Evolutionary conservation across 2,888 invertebrate genomes (phyloP).

Genomic region (Anodontia alba): DNA sequence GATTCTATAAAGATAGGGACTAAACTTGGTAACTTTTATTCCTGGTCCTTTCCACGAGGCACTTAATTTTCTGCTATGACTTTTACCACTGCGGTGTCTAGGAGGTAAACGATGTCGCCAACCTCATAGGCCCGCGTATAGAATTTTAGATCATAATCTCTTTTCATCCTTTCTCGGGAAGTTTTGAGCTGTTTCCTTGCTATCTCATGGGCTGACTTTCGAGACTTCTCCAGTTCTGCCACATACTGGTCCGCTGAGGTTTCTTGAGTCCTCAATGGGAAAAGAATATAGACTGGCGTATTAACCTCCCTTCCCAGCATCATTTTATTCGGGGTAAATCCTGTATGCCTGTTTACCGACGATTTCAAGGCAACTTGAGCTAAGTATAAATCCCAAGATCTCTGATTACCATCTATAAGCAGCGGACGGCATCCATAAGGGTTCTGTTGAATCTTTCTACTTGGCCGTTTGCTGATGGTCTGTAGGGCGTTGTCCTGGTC

Average conservation of each 20-base stretch:
- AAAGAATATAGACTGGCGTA: not conserved
- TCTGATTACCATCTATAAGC: too few species aligned
- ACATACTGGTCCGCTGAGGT: not conserved
- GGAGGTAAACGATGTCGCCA: not conserved
- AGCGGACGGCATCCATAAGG: too few species aligned
- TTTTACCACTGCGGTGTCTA: not conserved
- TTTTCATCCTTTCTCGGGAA: not conserved
- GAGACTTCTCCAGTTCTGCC: not conserved
- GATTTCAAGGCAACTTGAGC: not conserved
- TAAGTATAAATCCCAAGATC: not conserved
- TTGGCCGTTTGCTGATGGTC: too few species aligned
- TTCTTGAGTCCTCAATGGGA: not conserved
- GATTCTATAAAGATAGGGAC: too few species aligned
- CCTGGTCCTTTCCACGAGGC: not conserved
- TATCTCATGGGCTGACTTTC: not conserved
- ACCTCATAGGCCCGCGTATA: not conserved
- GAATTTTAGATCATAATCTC: not conserved
- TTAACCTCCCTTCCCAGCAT: not conserved
- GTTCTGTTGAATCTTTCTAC: too few species aligned
- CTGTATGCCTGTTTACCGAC: not conserved
- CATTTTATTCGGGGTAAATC: not conserved
- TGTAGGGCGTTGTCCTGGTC: too few species aligned
- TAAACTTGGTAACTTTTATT: too few species aligned
- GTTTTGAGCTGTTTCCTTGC: not conserved
- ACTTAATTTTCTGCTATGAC: not conserved